phyloP scores from a whole-genome alignment of 1,140 invertebrate species.

The Trigoniulus corallinus region DNA sequence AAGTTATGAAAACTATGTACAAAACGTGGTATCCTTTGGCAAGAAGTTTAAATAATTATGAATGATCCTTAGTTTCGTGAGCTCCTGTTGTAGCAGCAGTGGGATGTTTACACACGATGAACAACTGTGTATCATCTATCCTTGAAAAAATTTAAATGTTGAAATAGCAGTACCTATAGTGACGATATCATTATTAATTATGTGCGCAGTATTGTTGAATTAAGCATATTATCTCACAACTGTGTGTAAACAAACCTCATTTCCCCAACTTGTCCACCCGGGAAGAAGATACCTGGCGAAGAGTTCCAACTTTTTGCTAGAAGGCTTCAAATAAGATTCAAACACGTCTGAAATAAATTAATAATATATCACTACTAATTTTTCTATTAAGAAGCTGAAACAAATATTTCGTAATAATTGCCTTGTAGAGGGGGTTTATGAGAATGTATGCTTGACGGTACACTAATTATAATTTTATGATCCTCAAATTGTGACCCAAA shows the following conservation, averaged over 20 bases:
- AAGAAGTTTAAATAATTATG: no score
- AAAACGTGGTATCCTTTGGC: no score
- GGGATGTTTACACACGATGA: not conserved
- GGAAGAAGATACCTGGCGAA: constrained; percentile 78
- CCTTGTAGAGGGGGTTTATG: constrained; percentile 66
- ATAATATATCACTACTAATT: not conserved
- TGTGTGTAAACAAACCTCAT: constrained; percentile 40
- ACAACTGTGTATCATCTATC: not conserved
- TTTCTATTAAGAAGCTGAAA: constrained; percentile 9
- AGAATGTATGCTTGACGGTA: constrained; percentile 81
- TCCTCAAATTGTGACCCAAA: constrained; percentile 6
- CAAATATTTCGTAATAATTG: constrained; percentile 4
- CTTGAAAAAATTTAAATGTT: not conserved
- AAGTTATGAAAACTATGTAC: no score
- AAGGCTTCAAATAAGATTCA: constrained; percentile 33
- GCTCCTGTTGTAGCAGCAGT: not conserved
- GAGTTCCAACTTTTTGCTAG: constrained; percentile 57
- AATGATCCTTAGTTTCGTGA: no score
- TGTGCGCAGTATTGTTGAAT: not conserved
- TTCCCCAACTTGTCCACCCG: constrained; percentile 61
- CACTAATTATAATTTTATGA: constrained; percentile 49
- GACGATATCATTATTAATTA: no score
- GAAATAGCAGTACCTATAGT: not conserved
- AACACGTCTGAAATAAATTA: constrained; percentile 41
- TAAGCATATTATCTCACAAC: not conserved